A percentile compares a stretch with the other conserved stretches of the same genome.
Evolutionary conservation across 2,888 invertebrate species (phyloP).

Genomic region (Eupelmus urozonus): DNA sequence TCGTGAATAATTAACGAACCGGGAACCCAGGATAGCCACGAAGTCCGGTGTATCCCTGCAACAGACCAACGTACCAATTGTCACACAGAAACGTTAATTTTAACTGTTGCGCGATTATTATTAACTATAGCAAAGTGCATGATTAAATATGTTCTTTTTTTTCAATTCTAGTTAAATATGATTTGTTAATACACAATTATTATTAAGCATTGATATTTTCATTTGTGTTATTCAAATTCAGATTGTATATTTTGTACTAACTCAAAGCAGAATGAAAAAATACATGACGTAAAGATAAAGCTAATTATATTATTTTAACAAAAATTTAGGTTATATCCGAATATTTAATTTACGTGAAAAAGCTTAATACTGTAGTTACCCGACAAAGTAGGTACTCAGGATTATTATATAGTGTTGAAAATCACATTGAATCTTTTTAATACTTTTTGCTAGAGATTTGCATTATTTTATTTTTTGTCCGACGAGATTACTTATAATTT

Average conservation of each 20-base stretch:
- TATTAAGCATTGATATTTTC: too few relatives aligned
- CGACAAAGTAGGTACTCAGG: neutral
- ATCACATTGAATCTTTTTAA: slow-evolving; percentile 6
- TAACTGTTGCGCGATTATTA: slow-evolving; percentile 7
- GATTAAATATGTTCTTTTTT: neutral
- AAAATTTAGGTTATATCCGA: too few relatives aligned
- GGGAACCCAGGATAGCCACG: slow-evolving; percentile 81
- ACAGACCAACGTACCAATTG: slow-evolving; percentile 73
- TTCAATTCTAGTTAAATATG: too few relatives aligned
- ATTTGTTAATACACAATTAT: too few relatives aligned
- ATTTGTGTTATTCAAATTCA: too few relatives aligned
- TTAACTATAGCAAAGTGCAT: neutral
- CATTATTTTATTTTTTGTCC: slow-evolving; percentile 9
- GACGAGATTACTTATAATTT: slow-evolving; percentile 25
- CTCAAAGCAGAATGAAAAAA: too few relatives aligned
- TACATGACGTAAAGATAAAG: too few relatives aligned
- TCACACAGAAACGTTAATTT: slow-evolving; percentile 33
- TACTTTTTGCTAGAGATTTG: neutral
- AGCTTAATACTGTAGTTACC: slow-evolving; percentile 11
- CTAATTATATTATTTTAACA: too few relatives aligned
- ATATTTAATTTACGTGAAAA: neutral
- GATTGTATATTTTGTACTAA: too few relatives aligned
- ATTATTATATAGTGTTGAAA: slow-evolving; percentile 16
- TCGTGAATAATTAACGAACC: slow-evolving; percentile 76
- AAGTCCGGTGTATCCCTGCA: slow-evolving; percentile 79